These are phyloP conservation scores for Trichogramma dendrolimi DNA, from an alignment of 2,888 invertebrate genomes.

Conservation along the genomic window DNA sequence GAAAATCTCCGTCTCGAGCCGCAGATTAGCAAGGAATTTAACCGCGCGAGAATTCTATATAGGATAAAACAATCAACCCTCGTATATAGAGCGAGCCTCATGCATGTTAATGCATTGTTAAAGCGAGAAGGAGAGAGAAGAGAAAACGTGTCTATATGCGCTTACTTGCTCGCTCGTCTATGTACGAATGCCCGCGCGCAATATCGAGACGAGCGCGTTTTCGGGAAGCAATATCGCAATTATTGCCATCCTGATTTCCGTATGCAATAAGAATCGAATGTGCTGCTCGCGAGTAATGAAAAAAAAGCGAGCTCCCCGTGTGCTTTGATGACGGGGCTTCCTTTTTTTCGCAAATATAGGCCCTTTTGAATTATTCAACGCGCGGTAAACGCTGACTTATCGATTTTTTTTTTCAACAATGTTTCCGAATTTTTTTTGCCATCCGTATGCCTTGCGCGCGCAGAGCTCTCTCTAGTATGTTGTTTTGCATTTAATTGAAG, in stretches of 20 bases:
- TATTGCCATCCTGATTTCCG: constrained; percentile 29
- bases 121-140: constrained; percentile 26
- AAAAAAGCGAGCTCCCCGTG: constrained; percentile 5
- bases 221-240: constrained; percentile 38
- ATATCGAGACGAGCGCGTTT: constrained; percentile 20
- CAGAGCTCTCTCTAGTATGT: too few relatives aligned
- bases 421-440: too few relatives aligned
- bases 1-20: too few relatives aligned
- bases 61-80: constrained; percentile 49
- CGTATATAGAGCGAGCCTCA: constrained; percentile 42
- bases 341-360: neutral
- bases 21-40: neutral
- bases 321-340: neutral
- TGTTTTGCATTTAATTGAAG: too few relatives aligned
- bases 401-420: too few relatives aligned
- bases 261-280: constrained; percentile 18
- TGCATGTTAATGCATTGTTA: constrained; percentile 53
- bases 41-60: constrained; percentile 31
- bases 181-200: constrained; percentile 24
- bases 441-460: too few relatives aligned
- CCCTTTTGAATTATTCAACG: too few relatives aligned
- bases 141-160: constrained; percentile 22
- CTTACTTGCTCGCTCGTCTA: constrained; percentile 21
- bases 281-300: constrained; percentile 6
- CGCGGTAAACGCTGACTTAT: too few relatives aligned